Base-by-base conservation (phyloP, 2,797 vertebrate species). In the Monodelphis domestica region DNA sequence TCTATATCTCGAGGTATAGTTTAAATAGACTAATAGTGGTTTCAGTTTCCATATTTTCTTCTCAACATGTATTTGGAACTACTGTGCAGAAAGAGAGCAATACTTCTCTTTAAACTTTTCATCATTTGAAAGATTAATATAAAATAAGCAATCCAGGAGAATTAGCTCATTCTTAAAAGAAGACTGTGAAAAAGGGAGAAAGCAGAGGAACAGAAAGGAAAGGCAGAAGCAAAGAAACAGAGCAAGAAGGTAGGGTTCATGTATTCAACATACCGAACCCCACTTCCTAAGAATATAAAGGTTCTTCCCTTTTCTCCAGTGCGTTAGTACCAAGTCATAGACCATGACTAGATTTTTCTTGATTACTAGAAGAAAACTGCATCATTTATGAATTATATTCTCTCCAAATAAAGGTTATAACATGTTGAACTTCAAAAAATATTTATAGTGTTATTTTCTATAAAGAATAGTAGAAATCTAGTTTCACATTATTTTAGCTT, bases 341-440 rank as follows among this genome's bases (percentile, higher is more conserved):
- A 45, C 7, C n/a, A 78, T 7, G 24, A 78, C 30, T 5, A 26
- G 17, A 33, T 70, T 78, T 7, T 78, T n/a, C 30, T 63, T 70
- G n/a, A 24, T 78, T 45, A 78, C 17, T 10, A 45, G 63, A 78
- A 38, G 63, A 78, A 70, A n/a, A n/a, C 38, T 45, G 2, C 17
- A 45, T 78, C n/a, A 90, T 78, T 26, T 24, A 53, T 57, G 91
- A 50, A 26, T 14, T 87, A 51, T 4, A 84, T 1, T 70, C 59
- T 93, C 17, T 2, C 90, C 21, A 87, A 33, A 84, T 45, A 95
- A 93, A 89, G 78, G 56, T 29, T 90, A 56, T 29, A 38, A 89
- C 33, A 56, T 28, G 9, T 93, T 17, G 70, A 90, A 53, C 6
- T 38, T n/a, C 0, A 70, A 52, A 91, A 90, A 45, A 2, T 33